Percentiles rank a stretch among this genome's conserved stretches.
These are phyloP conservation scores for Carassius gibelio DNA, from an alignment of 2,113 vertebrate genomes.

Conservation along the genomic window DNA sequence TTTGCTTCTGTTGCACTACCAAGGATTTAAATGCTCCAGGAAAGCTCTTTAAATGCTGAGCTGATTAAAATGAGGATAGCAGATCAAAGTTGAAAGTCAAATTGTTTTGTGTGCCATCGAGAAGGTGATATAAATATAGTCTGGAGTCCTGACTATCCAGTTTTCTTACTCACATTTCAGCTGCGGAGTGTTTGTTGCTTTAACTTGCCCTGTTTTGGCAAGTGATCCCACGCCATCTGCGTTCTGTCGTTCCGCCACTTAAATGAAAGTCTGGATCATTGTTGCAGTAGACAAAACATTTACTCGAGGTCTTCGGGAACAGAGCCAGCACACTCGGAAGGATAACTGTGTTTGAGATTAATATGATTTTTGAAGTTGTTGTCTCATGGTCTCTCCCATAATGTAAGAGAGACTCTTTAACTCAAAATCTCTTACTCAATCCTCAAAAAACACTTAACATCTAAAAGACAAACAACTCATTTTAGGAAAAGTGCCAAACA, in stretches of 20 bases:
- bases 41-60: no score
- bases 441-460: conserved; percentile 4
- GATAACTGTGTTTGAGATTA: conserved; percentile 44
- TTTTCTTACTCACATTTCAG: conserved; percentile 7
- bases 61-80: no score
- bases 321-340: conserved; percentile 41
- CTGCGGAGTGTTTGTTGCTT: neutral
- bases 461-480: conserved; percentile 22
- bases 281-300: conserved; percentile 40
- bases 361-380: conserved; percentile 16
- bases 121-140: no score
- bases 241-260: conserved; percentile 37
- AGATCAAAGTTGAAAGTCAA: no score
- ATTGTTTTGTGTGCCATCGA: no score
- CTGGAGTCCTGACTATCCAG: neutral
- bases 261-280: conserved; percentile 39
- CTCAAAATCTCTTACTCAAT: conserved; percentile 28
- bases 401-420: conserved; percentile 46
- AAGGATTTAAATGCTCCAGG: no score
- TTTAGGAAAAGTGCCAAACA: neutral
- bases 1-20: no score
- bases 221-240: conserved; percentile 19
- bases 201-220: conserved; percentile 27
- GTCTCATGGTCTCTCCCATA: conserved; percentile 34
- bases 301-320: conserved; percentile 20